These are phyloP conservation scores for Cavia aperea DNA, from an alignment of 2,113 vertebrate species.

Conservation along the genomic window DNA sequence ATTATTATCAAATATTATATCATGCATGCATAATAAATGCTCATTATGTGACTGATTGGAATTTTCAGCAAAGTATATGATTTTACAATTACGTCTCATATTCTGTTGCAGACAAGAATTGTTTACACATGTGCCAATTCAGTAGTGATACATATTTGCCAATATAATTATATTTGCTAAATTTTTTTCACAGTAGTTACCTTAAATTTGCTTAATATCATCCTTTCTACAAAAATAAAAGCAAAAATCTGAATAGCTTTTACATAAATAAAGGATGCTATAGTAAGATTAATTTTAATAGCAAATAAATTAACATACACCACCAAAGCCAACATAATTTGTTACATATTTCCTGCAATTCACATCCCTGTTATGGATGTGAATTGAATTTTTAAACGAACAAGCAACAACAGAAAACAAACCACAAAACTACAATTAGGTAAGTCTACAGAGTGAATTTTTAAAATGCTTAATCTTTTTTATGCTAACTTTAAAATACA, in stretches of 20 bases:
- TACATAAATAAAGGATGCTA: constrained; percentile 37
- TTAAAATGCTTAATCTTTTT: not conserved
- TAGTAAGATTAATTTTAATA: constrained; percentile 47
- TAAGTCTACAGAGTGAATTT: not conserved
- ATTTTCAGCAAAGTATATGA: constrained; percentile 17
- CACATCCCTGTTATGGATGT: constrained; percentile 31
- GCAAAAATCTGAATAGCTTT: constrained; percentile 59
- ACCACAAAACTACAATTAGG: not conserved
- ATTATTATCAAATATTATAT: not conserved
- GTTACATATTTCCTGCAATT: not conserved
- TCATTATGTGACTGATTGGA: not conserved
- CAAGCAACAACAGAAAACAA: not conserved
- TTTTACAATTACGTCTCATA: not conserved
- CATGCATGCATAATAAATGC: not conserved
- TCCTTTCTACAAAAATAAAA: constrained; percentile 34
- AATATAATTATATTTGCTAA: constrained; percentile 22
- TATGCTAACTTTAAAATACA: not conserved
- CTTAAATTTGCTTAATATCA: constrained; percentile 39
- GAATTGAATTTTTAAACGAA: constrained; percentile 19
- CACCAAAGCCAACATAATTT: not conserved
- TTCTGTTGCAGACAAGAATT: constrained; percentile 52
- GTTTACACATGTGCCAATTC: constrained; percentile 52
- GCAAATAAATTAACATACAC: not conserved
- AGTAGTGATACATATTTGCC: constrained; percentile 47
- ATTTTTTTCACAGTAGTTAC: constrained; percentile 12